phyloP scores from a whole-genome alignment of 2,888 invertebrate species.

The Acheta domesticus region DNA sequence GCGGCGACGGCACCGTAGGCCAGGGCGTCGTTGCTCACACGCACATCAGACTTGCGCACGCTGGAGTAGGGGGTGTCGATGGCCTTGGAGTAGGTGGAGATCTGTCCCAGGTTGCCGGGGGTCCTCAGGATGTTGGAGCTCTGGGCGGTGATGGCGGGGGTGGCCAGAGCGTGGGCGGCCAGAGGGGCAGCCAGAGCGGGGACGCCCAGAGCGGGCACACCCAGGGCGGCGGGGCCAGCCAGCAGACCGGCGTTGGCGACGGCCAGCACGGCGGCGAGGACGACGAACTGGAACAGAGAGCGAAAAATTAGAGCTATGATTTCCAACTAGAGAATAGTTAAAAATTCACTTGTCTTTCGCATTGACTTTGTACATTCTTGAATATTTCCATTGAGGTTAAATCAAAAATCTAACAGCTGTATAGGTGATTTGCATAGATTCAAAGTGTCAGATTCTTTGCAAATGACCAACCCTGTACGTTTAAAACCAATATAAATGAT shows the following conservation, averaged over 20 bases:
- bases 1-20: constrained; percentile 38
- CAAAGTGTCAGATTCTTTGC: no score
- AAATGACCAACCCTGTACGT: no score
- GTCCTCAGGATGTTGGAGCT: constrained; percentile 49
- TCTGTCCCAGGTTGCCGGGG: constrained; percentile 62
- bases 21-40: constrained; percentile 53
- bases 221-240: constrained; percentile 46
- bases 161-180: constrained; percentile 47
- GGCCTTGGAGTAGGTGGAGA: constrained; percentile 66
- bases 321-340: no score
- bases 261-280: constrained; percentile 38
- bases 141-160: constrained; percentile 38
- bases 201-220: constrained; percentile 44
- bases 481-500: no score
- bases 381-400: no score
- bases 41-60: constrained; percentile 65
- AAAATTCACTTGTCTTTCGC: no score
- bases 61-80: constrained; percentile 71
- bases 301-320: background rate
- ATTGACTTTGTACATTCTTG: no score
- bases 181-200: constrained; percentile 42
- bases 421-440: no score
- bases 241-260: constrained; percentile 41
- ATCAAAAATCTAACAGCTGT: no score
- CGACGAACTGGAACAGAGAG: constrained; percentile 27